Conservation (phyloP, 2,888 invertebrate genomes). For the Mimumesa dahlbomi region DNA sequence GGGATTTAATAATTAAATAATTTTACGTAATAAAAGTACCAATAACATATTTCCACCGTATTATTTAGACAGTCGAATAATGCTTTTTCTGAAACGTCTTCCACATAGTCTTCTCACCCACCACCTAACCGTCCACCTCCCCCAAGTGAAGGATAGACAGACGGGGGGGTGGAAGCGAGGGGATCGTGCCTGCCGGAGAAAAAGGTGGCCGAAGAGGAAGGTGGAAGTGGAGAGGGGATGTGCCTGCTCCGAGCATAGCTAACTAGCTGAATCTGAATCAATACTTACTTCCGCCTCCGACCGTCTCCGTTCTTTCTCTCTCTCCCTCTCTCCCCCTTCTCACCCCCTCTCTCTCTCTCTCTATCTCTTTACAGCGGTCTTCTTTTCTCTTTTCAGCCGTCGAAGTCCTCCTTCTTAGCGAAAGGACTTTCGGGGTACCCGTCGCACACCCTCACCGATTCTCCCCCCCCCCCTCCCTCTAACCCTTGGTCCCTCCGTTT, state of each 20-base stretch:
- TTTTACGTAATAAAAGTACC: too few relatives aligned
- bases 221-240: slow-evolving; percentile 39
- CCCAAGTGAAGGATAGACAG: slow-evolving; percentile 31
- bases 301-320: slow-evolving; percentile 56
- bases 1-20: too few relatives aligned
- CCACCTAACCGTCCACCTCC: slow-evolving; percentile 32
- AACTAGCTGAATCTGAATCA: slow-evolving; percentile 79
- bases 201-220: slow-evolving; percentile 45
- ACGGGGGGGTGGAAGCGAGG: slow-evolving; percentile 28
- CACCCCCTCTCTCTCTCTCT: slow-evolving; percentile 21
- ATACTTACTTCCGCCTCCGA: slow-evolving; percentile 74
- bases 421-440: slow-evolving; percentile 52
- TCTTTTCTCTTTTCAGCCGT: slow-evolving; percentile 10
- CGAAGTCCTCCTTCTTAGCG: slow-evolving; percentile 43
- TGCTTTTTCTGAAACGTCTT: slow-evolving; percentile 25
- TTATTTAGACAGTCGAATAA: too few relatives aligned
- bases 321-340: slow-evolving; percentile 16
- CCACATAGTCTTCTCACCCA: slow-evolving; percentile 24
- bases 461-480: slow-evolving; percentile 16
- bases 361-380: slow-evolving; percentile 16
- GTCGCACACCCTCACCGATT: slow-evolving; percentile 18
- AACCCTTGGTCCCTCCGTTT: slow-evolving; percentile 8
- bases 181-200: slow-evolving; percentile 46
- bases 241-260: slow-evolving; percentile 74
- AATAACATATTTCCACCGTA: too few relatives aligned